Base-by-base conservation (phyloP, 1,140 invertebrate genomes). In the Bombus superbus region DNA sequence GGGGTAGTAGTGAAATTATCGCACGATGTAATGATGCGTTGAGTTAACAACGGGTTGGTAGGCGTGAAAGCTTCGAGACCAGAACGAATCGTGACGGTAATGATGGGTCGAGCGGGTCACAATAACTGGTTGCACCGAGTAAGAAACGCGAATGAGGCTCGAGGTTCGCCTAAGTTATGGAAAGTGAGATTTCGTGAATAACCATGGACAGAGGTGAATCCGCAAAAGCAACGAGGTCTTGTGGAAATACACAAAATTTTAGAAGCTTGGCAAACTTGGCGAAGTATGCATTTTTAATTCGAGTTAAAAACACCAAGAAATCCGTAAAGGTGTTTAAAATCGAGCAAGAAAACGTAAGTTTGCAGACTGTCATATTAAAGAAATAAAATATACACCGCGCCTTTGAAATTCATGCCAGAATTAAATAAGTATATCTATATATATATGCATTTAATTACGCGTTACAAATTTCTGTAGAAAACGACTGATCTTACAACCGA, bases 11-110 rank as follows among this genome's bases (percentile, higher is more conserved):
- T 40, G 53, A 28, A 84, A 84, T 84, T 84, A 79, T 79, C 40
- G 53, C 66, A 66, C 53, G 53, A 8, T 32, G 66, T 84, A 84
- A 84, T 84, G 66, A 53, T 28, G 68, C 22, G 38, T 59, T 38
- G 64, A 71, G 75, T 79, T 84, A 72, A 84, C 82, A 66, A 53
- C 32, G 15, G 57, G 44, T 18, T 40, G 75, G 75, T 84, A 79
- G 71, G 75, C 82, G 82, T 79, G 82, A 84, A 84, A 84, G 71
- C 82, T 78, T 71, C 40, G n/a, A n/a, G 35, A 78, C 44, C 82
- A 83, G 82, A 84, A 84, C 75, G 75, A 78, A 78, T 42, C 62
- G 64, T 71, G 75, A 44, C 40, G 82, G 40, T 84, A 84, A 84
- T 84, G 75, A 84, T 40, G n/a, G 75, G 8, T 18, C n/a, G 62